Conservation (phyloP, 2,113 vertebrate species). For the Sinosuthora webbiana region DNA sequence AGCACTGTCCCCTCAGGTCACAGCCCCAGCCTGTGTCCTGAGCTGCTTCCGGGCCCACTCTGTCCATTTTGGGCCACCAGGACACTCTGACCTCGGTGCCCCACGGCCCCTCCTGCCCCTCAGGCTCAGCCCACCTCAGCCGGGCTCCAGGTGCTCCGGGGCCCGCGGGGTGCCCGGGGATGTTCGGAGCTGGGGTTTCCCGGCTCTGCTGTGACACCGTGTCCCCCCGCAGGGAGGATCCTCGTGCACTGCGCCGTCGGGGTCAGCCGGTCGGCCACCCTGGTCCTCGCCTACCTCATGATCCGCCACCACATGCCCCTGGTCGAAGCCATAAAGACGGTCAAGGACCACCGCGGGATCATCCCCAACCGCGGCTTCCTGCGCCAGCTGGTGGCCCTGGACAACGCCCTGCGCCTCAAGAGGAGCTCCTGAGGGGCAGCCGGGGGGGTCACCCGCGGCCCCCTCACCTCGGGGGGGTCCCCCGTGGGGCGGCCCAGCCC, state of each 20-base stretch:
- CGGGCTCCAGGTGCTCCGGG: neutral
- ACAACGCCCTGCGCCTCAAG: conserved; percentile 86
- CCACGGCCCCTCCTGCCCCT: rapidly evolving
- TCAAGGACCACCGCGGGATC: conserved; percentile 94
- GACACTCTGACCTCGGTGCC: rapidly evolving
- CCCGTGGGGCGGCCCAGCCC: neutral
- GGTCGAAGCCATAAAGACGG: conserved; percentile 93
- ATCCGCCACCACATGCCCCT: conserved; percentile 91
- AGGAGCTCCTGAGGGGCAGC: conserved; percentile 70
- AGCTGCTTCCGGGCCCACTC: neutral
- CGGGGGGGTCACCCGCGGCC: neutral
- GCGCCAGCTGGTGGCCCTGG: conserved; percentile 89
- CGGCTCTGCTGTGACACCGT: neutral
- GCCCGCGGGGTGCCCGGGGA: rapidly evolving
- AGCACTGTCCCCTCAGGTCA: no score
- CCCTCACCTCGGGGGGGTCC: neutral
- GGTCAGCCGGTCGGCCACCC: conserved; percentile 91
- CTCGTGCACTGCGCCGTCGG: conserved; percentile 95
- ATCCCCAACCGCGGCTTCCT: conserved; percentile 94
- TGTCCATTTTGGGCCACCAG: neutral
- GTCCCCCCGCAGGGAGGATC: conserved; percentile 80
- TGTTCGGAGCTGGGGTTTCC: rapidly evolving
- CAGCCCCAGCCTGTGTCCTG: neutral
- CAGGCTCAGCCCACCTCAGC: neutral
- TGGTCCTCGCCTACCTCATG: conserved; percentile 98